phyloP scores from a whole-genome alignment of 2,797 vertebrate genomes.

The Clamator glandarius region DNA sequence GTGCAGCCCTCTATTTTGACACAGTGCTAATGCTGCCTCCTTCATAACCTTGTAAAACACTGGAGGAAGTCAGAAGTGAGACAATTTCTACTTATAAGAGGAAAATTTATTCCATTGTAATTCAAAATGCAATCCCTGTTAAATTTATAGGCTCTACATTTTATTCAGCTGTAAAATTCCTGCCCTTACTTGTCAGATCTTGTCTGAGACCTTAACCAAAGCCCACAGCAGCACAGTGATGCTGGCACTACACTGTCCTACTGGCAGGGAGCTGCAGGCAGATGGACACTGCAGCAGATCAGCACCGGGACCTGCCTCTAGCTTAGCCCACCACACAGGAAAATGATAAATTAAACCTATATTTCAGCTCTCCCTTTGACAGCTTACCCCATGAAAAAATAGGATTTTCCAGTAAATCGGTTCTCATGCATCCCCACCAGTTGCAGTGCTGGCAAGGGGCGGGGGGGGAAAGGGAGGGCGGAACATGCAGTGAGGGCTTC shows the following conservation, averaged over 20 bases:
- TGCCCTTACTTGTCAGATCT: slow-evolving; percentile 13
- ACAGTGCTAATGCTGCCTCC: background rate
- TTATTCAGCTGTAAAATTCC: slow-evolving; percentile 21
- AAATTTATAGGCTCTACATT: slow-evolving; percentile 34
- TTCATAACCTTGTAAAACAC: slow-evolving; percentile 48
- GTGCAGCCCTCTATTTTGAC: accelerated
- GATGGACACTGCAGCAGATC: background rate
- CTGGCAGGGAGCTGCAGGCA: background rate
- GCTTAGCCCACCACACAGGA: background rate
- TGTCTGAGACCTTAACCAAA: background rate
- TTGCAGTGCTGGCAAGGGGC: background rate
- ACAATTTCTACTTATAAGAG: slow-evolving; percentile 24
- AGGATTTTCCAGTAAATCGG: background rate
- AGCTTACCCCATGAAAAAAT: background rate
- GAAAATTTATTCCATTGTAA: slow-evolving; percentile 46
- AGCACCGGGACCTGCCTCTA: background rate
- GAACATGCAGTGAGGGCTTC: background rate
- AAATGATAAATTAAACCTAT: background rate
- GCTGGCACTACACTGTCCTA: background rate
- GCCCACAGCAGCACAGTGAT: background rate
- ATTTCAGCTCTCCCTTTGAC: background rate
- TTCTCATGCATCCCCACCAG: background rate
- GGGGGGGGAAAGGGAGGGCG: too few relatives aligned
- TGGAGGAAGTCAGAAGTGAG: slow-evolving; percentile 28
- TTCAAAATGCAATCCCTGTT: slow-evolving; percentile 31